A percentile compares a stretch with the other conserved stretches of the same genome.
Evolutionary conservation across 1,140 invertebrate species (phyloP).

Genomic region (Linepithema humile): DNA sequence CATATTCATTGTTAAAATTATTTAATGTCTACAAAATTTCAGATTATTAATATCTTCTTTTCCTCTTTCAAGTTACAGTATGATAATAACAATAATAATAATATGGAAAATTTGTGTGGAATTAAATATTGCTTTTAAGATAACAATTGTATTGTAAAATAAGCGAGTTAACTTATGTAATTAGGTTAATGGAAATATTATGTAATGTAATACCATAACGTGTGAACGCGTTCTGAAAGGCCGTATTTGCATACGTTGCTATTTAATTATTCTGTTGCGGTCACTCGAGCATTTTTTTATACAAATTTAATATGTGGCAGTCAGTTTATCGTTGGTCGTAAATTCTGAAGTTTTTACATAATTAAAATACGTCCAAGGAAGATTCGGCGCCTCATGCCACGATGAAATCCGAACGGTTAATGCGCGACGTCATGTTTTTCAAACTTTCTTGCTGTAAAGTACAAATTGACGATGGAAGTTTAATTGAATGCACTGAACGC

Average conservation of each 20-base stretch:
- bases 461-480: constrained; percentile 40
- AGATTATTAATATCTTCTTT: background rate
- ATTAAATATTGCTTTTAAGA: background rate
- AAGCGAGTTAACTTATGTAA: background rate
- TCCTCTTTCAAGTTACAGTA: background rate
- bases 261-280: constrained; percentile 7
- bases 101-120: background rate
- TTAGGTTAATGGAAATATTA: background rate
- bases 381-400: background rate
- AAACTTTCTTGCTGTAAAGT: background rate
- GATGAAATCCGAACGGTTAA: background rate
- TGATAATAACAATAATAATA: background rate
- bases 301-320: background rate
- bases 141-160: background rate
- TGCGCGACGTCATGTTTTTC: background rate
- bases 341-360: constrained; percentile 33
- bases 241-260: background rate
- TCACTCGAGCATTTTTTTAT: background rate
- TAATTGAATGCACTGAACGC: constrained; percentile 26
- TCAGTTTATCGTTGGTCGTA: background rate
- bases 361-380: background rate
- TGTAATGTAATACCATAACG: background rate
- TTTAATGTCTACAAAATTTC: no score
- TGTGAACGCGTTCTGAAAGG: background rate
- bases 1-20: no score